A percentile compares a stretch with the other conserved stretches of the same genome.
These are phyloP conservation scores for Leucophora obtusa DNA, from an alignment of 2,888 invertebrate species.

Conservation along the genomic window DNA sequence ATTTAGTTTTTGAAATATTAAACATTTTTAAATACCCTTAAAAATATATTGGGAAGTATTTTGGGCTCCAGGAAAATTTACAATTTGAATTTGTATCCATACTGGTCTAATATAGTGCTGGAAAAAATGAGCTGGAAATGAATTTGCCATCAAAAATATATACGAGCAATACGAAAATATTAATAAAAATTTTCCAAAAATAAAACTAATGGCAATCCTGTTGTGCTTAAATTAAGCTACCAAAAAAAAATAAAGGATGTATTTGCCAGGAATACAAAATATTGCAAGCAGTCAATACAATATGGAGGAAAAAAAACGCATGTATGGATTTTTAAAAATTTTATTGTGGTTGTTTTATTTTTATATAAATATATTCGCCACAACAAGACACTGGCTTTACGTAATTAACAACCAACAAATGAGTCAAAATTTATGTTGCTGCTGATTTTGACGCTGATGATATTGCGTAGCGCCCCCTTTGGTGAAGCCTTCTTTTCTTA, in stretches of 20 bases:
- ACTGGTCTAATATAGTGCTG: too few relatives aligned
- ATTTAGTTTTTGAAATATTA: too few relatives aligned
- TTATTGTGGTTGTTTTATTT: constrained; percentile 18
- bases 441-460: constrained; percentile 72
- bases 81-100: too few relatives aligned
- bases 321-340: constrained; percentile 16
- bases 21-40: too few relatives aligned
- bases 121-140: too few relatives aligned
- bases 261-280: constrained; percentile 48
- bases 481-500: constrained; percentile 34
- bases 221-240: constrained; percentile 34
- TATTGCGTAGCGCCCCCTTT: constrained; percentile 66
- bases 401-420: constrained; percentile 68
- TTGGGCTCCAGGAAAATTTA: too few relatives aligned
- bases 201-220: constrained; percentile 26
- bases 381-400: constrained; percentile 50
- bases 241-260: constrained; percentile 16
- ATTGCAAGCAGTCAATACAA: constrained; percentile 66
- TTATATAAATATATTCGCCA: not conserved
- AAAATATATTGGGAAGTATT: too few relatives aligned
- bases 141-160: too few relatives aligned
- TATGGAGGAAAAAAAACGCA: not conserved
- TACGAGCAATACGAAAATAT: too few relatives aligned
- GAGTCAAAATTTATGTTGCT: constrained; percentile 76
- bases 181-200: too few relatives aligned